Evolutionary conservation across 2,113 vertebrate species (phyloP).

Genomic region (Otis tarda): DNA sequence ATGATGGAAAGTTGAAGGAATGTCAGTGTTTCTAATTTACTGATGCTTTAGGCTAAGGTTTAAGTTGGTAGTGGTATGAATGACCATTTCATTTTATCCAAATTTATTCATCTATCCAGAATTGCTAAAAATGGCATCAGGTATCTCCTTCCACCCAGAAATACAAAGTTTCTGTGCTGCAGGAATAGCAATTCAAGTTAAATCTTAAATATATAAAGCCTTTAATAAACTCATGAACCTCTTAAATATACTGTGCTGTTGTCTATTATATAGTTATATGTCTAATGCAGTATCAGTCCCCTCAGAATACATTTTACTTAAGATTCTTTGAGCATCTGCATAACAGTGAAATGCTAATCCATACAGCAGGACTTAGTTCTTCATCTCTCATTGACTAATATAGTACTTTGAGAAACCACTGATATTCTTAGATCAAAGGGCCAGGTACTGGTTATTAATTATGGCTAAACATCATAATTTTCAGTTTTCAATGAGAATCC

Average conservation of each 20-base stretch:
- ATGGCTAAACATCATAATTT: neutral
- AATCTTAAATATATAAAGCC: neutral
- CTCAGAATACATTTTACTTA: neutral
- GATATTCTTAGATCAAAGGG: neutral
- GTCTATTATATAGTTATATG: neutral
- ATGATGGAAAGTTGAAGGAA: neutral
- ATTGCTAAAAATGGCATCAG: neutral
- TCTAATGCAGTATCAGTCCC: neutral
- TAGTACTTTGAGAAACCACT: neutral
- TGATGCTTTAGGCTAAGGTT: neutral
- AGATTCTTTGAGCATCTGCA: neutral
- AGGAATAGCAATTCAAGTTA: neutral
- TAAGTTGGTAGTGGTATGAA: neutral
- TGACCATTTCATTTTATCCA: neutral
- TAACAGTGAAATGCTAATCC: neutral
- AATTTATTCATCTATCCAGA: neutral
- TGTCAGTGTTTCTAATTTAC: fast-evolving
- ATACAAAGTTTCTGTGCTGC: neutral
- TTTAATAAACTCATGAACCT: neutral
- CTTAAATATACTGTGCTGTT: neutral
- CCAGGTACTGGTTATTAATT: neutral
- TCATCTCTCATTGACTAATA: neutral
- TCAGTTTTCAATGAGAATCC: neutral
- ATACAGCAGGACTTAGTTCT: neutral
- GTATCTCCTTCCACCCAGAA: neutral